These are phyloP conservation scores for Galerucella nymphaeae DNA, from an alignment of 2,888 invertebrate genomes.

Conservation along the genomic window DNA sequence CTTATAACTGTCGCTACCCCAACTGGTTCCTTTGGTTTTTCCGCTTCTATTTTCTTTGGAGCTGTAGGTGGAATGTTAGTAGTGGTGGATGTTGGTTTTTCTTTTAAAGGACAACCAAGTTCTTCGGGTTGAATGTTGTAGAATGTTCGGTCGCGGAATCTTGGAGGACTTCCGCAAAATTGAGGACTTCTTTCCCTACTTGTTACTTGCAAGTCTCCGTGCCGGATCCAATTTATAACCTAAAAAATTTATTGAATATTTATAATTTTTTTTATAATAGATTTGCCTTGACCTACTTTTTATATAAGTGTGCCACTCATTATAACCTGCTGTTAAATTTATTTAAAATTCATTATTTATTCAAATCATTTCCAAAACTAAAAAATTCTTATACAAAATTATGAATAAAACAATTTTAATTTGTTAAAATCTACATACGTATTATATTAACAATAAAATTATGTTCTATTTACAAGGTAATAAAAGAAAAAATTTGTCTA, in stretches of 20 bases:
- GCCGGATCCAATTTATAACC: slow-evolving; percentile 85
- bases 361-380: too few species aligned
- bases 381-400: too few species aligned
- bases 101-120: slow-evolving; percentile 66
- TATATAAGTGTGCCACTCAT: not conserved
- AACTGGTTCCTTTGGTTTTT: slow-evolving; percentile 63
- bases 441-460: too few species aligned
- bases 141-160: slow-evolving; percentile 84
- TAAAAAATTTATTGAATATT: slow-evolving; percentile 9
- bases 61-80: slow-evolving; percentile 15
- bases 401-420: too few species aligned
- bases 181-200: slow-evolving; percentile 92
- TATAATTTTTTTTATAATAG: not conserved
- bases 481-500: too few species aligned
- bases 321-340: not conserved
- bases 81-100: slow-evolving; percentile 28
- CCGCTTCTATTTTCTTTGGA: slow-evolving; percentile 22
- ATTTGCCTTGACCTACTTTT: not conserved
- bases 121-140: slow-evolving; percentile 88
- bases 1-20: slow-evolving; percentile 71
- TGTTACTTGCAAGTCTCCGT: slow-evolving; percentile 89
- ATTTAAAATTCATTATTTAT: not conserved
- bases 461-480: too few species aligned
- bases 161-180: slow-evolving; percentile 87
- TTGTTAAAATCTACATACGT: too few species aligned